Base-by-base conservation (phyloP, 1,140 invertebrate genomes). In the Penaeus vannamei region DNA sequence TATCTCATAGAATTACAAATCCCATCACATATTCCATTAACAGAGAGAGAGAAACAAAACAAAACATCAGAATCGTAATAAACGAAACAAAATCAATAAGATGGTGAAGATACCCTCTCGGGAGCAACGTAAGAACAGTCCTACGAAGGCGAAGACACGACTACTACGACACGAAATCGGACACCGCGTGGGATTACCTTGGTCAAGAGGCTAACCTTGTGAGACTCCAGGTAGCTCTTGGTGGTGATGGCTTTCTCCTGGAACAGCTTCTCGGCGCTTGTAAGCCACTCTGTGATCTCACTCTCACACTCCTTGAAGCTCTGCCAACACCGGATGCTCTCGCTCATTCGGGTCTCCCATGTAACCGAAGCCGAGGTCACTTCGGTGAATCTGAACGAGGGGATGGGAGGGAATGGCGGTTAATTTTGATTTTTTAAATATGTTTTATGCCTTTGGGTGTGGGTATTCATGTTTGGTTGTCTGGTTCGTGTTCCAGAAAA, bases 251-350 rank as follows among this genome's bases (percentile, higher is more conserved):
- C 95, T 92, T 95, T 96, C 91, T 98, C 97, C 53, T 95, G 94
- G 5, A 98, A 94, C 59, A 98, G 93, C 20, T 95, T 95, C 90
- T 98, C 96, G 0, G 97, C 97, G 72, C 95, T 95, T 0, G 96
- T 95, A 0, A 98, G 93, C 97, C 97, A 98, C 85, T 97, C 97
- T 36, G 95, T 95, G 0, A 98, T 95, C 8, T 95, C 94, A 60
- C 95, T 94, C 92, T 97, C 96, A 92, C 96, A 96, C 90, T 96
- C 96, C 42, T 95, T 95, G 92, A 97, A 98, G 90, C 96, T 96
- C n/a, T 96, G 95, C 97, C 97, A 98, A 79, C 96, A 96, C 8
- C 96, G 94, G 2, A 96, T 94, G 0, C 96, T 95, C 92, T 97
- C 96, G 91, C 96, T 95, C 22, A 98, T 94, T 82, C 95, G 81